phyloP scores from a whole-genome alignment of 2,113 vertebrate species.

The Cyprinodon variegatus region DNA sequence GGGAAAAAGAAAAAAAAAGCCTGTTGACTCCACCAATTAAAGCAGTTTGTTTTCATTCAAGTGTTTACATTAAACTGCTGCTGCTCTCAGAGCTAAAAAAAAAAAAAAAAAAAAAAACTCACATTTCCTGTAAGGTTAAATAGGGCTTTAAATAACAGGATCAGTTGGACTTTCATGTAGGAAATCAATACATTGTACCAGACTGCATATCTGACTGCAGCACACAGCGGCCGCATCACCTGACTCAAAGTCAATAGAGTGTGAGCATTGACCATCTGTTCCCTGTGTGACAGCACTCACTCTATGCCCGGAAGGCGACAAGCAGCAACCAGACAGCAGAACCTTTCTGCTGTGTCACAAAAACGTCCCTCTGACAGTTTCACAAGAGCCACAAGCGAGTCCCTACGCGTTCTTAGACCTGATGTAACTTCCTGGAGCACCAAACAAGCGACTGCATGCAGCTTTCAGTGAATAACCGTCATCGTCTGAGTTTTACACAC shows the following conservation, averaged over 20 bases:
- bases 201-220: neutral
- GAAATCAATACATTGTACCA: conserved; percentile 33
- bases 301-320: conserved; percentile 10
- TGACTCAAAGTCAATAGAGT: conserved; percentile 51
- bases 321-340: conserved; percentile 31
- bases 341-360: conserved; percentile 6
- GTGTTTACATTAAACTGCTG: neutral
- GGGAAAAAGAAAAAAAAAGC: neutral
- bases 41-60: too few species aligned
- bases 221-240: neutral
- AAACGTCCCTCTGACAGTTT: neutral
- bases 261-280: conserved; percentile 53
- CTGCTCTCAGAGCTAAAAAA: neutral
- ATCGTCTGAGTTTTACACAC: neutral
- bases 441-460: neutral
- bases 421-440: neutral
- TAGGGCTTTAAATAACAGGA: neutral
- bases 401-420: conserved; percentile 16
- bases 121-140: neutral
- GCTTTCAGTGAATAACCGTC: neutral
- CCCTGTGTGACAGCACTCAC: conserved; percentile 16
- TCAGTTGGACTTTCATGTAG: neutral
- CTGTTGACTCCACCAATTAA: neutral
- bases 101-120: too few species aligned
- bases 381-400: neutral